Evolutionary conservation across 2,113 vertebrate genomes (phyloP).

Genomic region (Phyllopteryx taeniolatus): DNA sequence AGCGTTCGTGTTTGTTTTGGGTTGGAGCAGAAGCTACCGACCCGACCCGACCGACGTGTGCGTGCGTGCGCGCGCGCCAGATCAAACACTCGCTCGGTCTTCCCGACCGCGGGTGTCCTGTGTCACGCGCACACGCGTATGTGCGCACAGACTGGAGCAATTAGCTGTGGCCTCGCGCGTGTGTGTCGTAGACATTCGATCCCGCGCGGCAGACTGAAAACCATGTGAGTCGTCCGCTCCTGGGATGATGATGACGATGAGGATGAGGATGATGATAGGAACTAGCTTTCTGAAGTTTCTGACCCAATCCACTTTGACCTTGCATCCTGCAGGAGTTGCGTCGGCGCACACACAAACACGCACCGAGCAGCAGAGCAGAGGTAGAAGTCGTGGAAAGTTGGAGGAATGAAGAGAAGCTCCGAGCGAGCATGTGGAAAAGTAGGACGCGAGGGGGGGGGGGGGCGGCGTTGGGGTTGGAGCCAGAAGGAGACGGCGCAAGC

Average conservation of each 20-base stretch:
- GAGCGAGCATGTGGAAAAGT: slow-evolving; percentile 2
- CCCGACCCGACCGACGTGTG: neutral
- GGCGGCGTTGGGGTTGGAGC: neutral
- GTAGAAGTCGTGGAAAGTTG: neutral
- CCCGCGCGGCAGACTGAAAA: neutral
- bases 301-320: neutral
- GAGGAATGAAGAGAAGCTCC: neutral
- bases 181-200: neutral
- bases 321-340: neutral
- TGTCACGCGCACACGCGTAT: neutral
- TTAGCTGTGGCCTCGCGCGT: slow-evolving; percentile 5
- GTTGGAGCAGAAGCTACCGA: slow-evolving; percentile 7
- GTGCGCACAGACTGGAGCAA: slow-evolving; percentile 2
- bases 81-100: slow-evolving; percentile 49
- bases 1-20: slow-evolving; percentile 26
- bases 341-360: neutral
- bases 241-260: neutral
- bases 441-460: neutral
- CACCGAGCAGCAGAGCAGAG: neutral
- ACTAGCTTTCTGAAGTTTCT: neutral
- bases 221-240: neutral
- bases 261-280: neutral
- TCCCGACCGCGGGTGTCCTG: slow-evolving; percentile 46
- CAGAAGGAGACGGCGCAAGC: neutral
- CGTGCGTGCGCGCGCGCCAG: slow-evolving; percentile 16